A percentile compares a stretch with the other conserved stretches of the same genome.
Conservation (phyloP, 2,113 vertebrate genomes). For the Odocoileus virginianus region DNA sequence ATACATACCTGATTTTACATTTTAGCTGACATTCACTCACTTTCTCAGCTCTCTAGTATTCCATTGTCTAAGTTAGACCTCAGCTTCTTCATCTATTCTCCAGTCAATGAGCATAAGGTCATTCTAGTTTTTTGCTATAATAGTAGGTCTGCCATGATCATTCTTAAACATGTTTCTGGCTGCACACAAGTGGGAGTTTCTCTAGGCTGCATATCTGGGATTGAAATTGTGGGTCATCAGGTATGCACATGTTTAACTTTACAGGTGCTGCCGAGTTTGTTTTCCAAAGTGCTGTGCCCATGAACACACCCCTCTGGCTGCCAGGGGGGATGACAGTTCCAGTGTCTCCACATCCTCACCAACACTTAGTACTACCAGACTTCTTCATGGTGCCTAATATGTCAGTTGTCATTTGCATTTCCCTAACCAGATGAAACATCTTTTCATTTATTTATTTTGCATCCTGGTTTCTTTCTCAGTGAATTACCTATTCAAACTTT, state of each 20-base stretch:
- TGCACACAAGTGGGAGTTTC: background rate
- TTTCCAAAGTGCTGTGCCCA: background rate
- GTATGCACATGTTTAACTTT: background rate
- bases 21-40: background rate
- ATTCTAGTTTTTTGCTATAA: background rate
- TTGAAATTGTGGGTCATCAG: background rate
- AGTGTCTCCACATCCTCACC: background rate
- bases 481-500: background rate
- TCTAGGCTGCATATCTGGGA: background rate
- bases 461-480: slow-evolving; percentile 11
- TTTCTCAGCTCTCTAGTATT: background rate
- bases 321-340: background rate
- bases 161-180: background rate
- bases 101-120: background rate
- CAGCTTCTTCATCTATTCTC: background rate
- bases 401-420: background rate
- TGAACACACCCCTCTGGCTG: background rate
- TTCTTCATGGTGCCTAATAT: background rate
- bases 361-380: background rate
- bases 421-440: background rate
- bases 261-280: background rate
- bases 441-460: background rate
- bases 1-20: background rate
- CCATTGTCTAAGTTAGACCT: background rate
- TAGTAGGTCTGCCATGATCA: background rate